Conservation (phyloP, 2,797 vertebrate species). For the Orestias chungarensis region DNA sequence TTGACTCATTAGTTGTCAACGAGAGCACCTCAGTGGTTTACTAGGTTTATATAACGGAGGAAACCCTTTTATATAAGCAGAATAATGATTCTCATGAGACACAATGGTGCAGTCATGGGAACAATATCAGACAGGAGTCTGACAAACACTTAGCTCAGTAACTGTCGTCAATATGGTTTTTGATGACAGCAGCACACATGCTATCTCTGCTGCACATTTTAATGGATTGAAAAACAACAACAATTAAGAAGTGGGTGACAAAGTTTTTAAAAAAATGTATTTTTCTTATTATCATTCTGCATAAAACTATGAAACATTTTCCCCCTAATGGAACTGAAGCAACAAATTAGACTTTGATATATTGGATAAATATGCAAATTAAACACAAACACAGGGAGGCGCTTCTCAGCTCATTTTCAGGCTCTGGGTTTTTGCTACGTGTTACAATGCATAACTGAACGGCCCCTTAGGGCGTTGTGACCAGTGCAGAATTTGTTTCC, state of each 20-base stretch:
- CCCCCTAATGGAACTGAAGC: not conserved
- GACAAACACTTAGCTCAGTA: conserved; percentile 21
- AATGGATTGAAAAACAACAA: not conserved
- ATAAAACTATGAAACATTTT: not conserved
- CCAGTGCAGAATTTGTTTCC: conserved; percentile 18
- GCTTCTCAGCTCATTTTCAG: conserved; percentile 73
- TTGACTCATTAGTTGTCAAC: conserved; percentile 13
- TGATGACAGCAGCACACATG: not conserved
- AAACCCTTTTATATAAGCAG: not conserved
- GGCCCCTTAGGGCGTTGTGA: conserved; percentile 43
- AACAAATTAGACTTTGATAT: conserved; percentile 1
- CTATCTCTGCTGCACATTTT: not conserved
- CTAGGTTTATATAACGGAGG: conserved; percentile 8
- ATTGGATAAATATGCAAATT: conserved; percentile 11
- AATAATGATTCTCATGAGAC: conserved; percentile 28
- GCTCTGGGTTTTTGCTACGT: conserved; percentile 68
- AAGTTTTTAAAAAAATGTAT: no score
- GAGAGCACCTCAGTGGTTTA: conserved; percentile 11
- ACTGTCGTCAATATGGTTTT: conserved; percentile 12
- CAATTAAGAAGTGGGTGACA: not conserved
- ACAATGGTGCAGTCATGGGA: conserved; percentile 18
- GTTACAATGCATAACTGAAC: conserved; percentile 65
- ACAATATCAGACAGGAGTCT: conserved; percentile 1
- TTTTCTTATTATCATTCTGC: not conserved
- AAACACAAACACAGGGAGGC: conserved; percentile 8